phyloP scores from a whole-genome alignment of 2,113 vertebrate genomes.

The Protobothrops mucrosquamatus region DNA sequence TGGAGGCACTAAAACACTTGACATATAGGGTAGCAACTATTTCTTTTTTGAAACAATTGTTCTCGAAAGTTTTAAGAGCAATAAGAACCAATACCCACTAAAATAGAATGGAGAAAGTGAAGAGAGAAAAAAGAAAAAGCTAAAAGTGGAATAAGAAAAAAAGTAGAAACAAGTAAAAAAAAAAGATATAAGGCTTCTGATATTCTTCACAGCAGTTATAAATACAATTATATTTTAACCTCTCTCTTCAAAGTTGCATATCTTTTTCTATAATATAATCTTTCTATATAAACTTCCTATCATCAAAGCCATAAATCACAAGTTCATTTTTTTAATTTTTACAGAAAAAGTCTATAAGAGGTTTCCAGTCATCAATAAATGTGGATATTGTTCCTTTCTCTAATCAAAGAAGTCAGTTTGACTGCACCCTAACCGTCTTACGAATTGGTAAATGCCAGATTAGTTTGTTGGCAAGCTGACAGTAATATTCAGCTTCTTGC shows the following conservation, averaged over 20 bases:
- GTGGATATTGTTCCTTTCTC: neutral
- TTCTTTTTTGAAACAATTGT: neutral
- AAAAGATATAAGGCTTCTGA: neutral
- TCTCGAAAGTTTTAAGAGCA: neutral
- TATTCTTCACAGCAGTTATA: neutral
- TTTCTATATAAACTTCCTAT: neutral
- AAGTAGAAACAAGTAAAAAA: neutral
- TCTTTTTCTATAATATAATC: neutral
- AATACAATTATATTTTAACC: neutral
- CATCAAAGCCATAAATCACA: neutral
- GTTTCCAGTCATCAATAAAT: neutral
- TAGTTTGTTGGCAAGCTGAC: neutral
- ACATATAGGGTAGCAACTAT: neutral
- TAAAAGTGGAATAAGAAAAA: neutral
- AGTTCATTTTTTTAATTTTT: neutral
- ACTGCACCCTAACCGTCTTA: neutral
- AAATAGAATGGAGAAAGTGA: neutral
- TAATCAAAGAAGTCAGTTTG: neutral
- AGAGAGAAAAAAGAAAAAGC: neutral
- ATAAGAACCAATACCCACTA: neutral
- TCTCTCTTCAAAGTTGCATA: neutral
- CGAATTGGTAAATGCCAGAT: neutral
- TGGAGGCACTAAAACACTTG: constrained; percentile 29
- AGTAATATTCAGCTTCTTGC: neutral
- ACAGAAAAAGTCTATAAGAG: neutral